Conservation (phyloP, 2,888 invertebrate genomes). For the Brachyopa scutellaris region DNA sequence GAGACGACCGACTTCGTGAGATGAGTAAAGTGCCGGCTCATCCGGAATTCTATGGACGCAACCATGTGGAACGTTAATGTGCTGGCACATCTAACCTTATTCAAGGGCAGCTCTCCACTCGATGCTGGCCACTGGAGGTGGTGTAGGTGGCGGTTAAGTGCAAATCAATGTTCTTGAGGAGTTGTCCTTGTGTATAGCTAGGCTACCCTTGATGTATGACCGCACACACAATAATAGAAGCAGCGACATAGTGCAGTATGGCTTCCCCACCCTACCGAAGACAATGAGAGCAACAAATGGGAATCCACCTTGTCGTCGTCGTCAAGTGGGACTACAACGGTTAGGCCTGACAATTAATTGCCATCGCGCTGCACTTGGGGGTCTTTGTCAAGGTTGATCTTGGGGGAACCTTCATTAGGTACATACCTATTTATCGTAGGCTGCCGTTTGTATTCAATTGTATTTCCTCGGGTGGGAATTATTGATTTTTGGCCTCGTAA, state of each 20-base stretch:
- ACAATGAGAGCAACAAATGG: slow-evolving; percentile 51
- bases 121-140: slow-evolving; percentile 10
- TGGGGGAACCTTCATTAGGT: background rate
- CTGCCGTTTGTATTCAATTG: slow-evolving; percentile 1
- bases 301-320: slow-evolving; percentile 17
- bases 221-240: slow-evolving; percentile 1
- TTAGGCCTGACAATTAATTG: slow-evolving; percentile 52
- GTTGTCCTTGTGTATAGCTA: background rate
- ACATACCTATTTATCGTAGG: too few species aligned
- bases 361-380: slow-evolving; percentile 58
- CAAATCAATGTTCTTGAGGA: slow-evolving; percentile 66
- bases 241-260: slow-evolving; percentile 20
- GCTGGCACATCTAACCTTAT: slow-evolving; percentile 34
- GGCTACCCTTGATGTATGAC: slow-evolving; percentile 18
- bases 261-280: slow-evolving; percentile 17
- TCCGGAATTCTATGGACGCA: slow-evolving; percentile 39
- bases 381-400: slow-evolving; percentile 56
- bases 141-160: slow-evolving; percentile 62
- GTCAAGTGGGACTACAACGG: slow-evolving; percentile 16
- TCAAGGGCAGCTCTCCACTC: slow-evolving; percentile 45
- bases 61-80: slow-evolving; percentile 38
- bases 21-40: slow-evolving; percentile 43
- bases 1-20: slow-evolving; percentile 1
- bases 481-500: slow-evolving; percentile 48
- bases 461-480: background rate